Evolutionary conservation across 2,888 invertebrate genomes (phyloP), one percentile per base, ranked within the genome.

Genomic region (Brassicogethes aeneus): DNA sequence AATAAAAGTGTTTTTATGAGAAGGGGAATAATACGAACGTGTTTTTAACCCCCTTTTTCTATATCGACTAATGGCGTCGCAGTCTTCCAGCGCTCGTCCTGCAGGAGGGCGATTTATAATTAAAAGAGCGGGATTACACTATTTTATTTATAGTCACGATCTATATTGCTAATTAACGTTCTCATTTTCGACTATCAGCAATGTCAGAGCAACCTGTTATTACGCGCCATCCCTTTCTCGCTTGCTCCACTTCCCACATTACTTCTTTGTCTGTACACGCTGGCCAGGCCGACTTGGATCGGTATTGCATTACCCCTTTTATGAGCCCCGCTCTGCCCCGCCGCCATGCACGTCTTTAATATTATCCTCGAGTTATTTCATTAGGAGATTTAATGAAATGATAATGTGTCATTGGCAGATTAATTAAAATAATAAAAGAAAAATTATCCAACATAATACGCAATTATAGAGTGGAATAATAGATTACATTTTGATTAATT

Each of bases 61-160:
- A n/a, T n/a, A n/a, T n/a, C n/a, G n/a, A n/a, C n/a, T n/a, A n/a
- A n/a, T n/a, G n/a, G n/a, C n/a, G n/a, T n/a, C n/a, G n/a, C n/a
- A n/a, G n/a, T n/a, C n/a, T n/a, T n/a, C n/a, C n/a, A n/a, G n/a
- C n/a, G n/a, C n/a, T n/a, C n/a, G n/a, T n/a, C n/a, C n/a, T n/a
- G n/a, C n/a, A n/a, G 51, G 52, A 54, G 59, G 59, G 60, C 54
- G 55, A 56, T 61, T 55, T 60, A 63, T 65, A 64, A 65, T 65
- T 65, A 65, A 65, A 65, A 64, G 60, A 60, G 60, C 61, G 58
- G 60, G 62, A 62, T 64, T 63, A 62, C 62, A 62, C 61, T 61
- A 62, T 61, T 65, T 66, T 66, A 66, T 66, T 65, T 65, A 66
- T 65, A 64, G 66, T 66, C 66, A 66, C 66, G 66, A 66, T 66